phyloP scores from a whole-genome alignment of 2,797 vertebrate genomes.

The Amniataba percoides region DNA sequence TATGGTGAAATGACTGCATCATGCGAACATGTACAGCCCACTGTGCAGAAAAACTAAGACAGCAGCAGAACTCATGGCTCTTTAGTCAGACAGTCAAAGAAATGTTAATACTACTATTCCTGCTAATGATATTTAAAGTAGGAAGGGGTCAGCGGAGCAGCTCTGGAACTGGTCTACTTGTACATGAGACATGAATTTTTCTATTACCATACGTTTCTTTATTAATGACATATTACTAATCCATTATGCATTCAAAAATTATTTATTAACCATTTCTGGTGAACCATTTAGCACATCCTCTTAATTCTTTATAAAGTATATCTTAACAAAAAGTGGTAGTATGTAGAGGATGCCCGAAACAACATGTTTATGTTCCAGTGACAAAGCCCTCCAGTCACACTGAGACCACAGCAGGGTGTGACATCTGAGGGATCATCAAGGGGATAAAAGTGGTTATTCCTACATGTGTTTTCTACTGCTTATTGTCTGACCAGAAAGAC shows the following conservation, averaged over 20 bases:
- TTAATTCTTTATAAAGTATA: background rate
- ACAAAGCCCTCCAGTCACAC: no score
- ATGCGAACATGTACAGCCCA: background rate
- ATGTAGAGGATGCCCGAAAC: no score
- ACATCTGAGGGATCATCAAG: no score
- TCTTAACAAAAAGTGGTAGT: background rate
- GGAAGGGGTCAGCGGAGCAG: no score
- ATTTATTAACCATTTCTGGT: slow-evolving; percentile 16
- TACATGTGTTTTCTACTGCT: no score
- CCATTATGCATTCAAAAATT: slow-evolving; percentile 5
- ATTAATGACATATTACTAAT: slow-evolving; percentile 23
- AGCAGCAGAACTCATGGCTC: background rate
- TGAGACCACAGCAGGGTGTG: no score
- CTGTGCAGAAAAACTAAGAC: background rate
- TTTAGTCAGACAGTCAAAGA: slow-evolving; percentile 9
- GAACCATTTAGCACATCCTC: background rate
- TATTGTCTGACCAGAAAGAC: no score
- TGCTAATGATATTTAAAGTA: background rate
- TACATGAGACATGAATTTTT: background rate
- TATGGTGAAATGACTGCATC: slow-evolving; percentile 3
- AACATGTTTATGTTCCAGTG: no score
- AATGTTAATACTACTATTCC: background rate
- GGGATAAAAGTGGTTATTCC: no score
- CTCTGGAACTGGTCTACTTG: background rate
- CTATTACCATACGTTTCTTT: background rate